Base-by-base conservation (phyloP, 2,888 invertebrate species). In the Aphrophora alni region DNA sequence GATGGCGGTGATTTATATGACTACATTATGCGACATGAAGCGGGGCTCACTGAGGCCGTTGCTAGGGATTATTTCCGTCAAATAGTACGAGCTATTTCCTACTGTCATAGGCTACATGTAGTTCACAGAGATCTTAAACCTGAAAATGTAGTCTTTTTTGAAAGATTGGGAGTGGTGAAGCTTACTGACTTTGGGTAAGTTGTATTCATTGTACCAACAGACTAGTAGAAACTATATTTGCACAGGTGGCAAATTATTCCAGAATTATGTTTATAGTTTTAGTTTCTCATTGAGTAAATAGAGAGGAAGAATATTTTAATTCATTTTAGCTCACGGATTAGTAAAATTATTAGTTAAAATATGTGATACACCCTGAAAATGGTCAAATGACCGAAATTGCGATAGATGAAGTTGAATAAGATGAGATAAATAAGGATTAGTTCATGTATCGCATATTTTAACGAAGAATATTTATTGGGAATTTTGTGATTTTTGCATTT, bases 141-240 rank as follows among this genome's bases (percentile, higher is more conserved):
- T 17, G 99, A 99, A 89, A 99, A 99, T 91, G 99, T 99, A 82
- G 98, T 99, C 75, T 99, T 99, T 90, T 99, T 99, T 89, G 97
- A 98, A 89, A 97, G 98, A 89, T 91, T 97, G 86, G 98, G 98
- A 81, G 93, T 97, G 88, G 99, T 99, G 38, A 99, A 99, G 90
- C 91, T 99, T 87, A 99, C 99, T 82, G 99, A 99, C 90, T 99
- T 99, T 90, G 99, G 98, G 85, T 95, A 93, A 82, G 82, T 80
- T 71, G 12, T 27, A 5, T 33, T 33, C 8, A 33, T 5, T 33
- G 33, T 33, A 33, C n/a, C n/a, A n/a, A n/a, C n/a, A n/a, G n/a
- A n/a, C n/a, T n/a, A n/a, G n/a, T n/a, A n/a, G n/a, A n/a, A n/a
- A n/a, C n/a, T n/a, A n/a, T n/a, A n/a, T n/a, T n/a, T n/a, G n/a